Conservation (phyloP, 2,113 vertebrate genomes). For the Capra hircus region DNA sequence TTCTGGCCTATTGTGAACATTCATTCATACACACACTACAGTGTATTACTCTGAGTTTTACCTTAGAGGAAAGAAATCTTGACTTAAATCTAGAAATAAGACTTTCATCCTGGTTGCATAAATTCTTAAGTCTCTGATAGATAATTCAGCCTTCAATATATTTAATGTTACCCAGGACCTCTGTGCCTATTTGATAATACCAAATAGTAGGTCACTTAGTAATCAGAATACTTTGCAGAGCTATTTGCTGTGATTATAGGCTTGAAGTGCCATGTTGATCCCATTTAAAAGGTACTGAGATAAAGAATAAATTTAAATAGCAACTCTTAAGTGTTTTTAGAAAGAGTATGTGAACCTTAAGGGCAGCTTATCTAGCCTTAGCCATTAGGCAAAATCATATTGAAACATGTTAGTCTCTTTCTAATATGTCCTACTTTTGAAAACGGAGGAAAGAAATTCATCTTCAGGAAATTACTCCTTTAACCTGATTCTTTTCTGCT, state of each 20-base stretch:
- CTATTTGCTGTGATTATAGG: neutral
- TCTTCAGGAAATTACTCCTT: neutral
- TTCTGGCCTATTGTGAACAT: conserved; percentile 30
- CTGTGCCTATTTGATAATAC: neutral
- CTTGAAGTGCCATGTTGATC: neutral
- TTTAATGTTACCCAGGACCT: neutral
- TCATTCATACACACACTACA: neutral
- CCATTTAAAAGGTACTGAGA: neutral
- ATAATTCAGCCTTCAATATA: neutral
- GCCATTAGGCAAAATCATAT: neutral
- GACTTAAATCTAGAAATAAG: neutral
- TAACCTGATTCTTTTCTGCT: neutral
- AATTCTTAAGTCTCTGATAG: neutral
- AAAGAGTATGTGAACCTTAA: neutral
- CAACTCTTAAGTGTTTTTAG: neutral
- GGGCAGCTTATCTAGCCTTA: neutral
- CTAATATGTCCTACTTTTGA: neutral
- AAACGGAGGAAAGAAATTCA: neutral
- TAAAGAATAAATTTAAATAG: neutral
- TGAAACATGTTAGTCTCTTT: neutral
- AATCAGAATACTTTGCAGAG: neutral
- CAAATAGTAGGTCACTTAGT: neutral
- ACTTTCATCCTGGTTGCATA: neutral
- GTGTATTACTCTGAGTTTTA: neutral
- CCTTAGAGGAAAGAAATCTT: conserved; percentile 5